These are phyloP conservation scores for Dimorphilus gyrociliatus DNA, from an alignment of 2,888 invertebrate species.

Conservation along the genomic window DNA sequence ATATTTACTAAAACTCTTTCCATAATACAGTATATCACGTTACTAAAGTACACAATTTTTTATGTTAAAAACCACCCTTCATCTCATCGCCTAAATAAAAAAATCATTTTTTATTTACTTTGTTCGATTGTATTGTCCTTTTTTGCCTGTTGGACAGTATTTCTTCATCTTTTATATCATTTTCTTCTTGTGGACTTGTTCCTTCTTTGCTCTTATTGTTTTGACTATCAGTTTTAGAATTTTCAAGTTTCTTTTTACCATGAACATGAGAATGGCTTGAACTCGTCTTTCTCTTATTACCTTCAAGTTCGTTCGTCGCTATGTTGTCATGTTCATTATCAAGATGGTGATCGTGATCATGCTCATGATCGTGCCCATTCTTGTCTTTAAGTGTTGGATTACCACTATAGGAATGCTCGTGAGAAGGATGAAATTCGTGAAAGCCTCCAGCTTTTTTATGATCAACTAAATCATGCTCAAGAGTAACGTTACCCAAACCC, in stretches of 20 bases:
- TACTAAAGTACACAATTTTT: too few species aligned
- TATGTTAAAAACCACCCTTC: too few species aligned
- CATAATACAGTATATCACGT: too few species aligned
- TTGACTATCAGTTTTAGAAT: background rate
- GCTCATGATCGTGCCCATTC: conserved; percentile 1
- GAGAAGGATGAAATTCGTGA: conserved; percentile 3
- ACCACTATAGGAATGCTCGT: background rate
- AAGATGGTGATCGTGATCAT: conserved; percentile 1
- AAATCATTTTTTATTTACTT: too few species aligned
- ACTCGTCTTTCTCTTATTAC: background rate
- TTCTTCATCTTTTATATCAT: too few species aligned
- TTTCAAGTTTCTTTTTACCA: background rate
- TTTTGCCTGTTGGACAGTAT: too few species aligned
- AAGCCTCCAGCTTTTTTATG: conserved; percentile 25
- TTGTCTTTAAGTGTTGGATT: background rate
- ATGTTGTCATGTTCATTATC: background rate
- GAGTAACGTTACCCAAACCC: conserved; percentile 46
- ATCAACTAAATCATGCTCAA: conserved; percentile 40
- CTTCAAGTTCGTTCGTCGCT: background rate
- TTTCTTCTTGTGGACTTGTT: too few species aligned
- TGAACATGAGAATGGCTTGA: background rate
- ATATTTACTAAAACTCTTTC: too few species aligned
- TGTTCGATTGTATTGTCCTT: too few species aligned
- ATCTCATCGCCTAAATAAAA: too few species aligned
- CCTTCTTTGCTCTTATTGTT: too few species aligned